Evolutionary conservation across 2,888 invertebrate species (phyloP).

Genomic region (Drosophila tanythrix): DNA sequence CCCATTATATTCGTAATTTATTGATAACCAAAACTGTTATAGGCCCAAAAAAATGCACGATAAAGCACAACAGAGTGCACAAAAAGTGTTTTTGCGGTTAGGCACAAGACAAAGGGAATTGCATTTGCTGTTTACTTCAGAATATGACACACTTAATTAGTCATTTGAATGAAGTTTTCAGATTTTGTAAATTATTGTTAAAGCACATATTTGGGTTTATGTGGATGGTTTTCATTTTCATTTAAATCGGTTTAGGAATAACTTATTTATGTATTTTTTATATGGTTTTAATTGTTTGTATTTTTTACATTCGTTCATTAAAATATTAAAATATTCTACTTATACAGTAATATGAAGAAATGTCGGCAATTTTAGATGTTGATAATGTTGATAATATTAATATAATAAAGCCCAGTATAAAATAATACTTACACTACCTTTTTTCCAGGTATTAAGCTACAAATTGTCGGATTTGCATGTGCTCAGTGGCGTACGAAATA

Average conservation of each 20-base stretch:
- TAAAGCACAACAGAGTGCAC: constrained; percentile 49
- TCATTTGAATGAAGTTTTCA: constrained; percentile 35
- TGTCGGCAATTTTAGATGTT: background rate
- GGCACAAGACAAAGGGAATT: constrained; percentile 27
- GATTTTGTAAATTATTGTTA: background rate
- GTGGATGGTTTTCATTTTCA: background rate
- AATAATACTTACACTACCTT: background rate
- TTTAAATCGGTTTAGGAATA: background rate
- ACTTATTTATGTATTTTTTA: background rate
- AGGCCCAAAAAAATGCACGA: constrained; percentile 42
- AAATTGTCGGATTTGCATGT: constrained; percentile 86
- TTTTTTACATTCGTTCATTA: background rate
- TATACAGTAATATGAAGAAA: background rate
- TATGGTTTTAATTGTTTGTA: background rate
- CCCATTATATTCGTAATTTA: constrained; percentile 47
- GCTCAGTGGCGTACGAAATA: constrained; percentile 86
- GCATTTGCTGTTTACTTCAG: constrained; percentile 41
- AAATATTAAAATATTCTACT: background rate
- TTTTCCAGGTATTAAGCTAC: constrained; percentile 86
- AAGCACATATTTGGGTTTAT: background rate
- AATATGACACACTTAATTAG: constrained; percentile 55
- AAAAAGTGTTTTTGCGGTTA: background rate
- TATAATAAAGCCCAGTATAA: background rate
- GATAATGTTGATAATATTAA: too few species aligned
- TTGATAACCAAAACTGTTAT: constrained; percentile 49